These are phyloP conservation scores for Diarsia rubi DNA, from an alignment of 2,888 invertebrate genomes.

Conservation along the genomic window DNA sequence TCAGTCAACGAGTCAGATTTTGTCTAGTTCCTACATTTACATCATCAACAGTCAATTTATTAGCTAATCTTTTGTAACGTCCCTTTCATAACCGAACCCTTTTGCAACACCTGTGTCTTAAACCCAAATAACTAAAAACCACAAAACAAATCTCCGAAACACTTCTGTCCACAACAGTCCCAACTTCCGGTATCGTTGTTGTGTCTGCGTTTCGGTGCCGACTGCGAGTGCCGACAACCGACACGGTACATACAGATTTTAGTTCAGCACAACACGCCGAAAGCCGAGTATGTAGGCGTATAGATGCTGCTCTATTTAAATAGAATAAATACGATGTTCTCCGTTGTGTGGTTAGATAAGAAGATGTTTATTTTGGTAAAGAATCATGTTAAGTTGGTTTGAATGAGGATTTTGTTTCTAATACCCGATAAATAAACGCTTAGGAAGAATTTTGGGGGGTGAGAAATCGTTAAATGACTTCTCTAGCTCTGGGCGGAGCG, in stretches of 20 bases:
- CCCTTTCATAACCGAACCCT: background rate
- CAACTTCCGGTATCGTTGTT: constrained; percentile 59
- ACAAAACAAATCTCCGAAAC: constrained; percentile 8
- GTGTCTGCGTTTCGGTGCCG: constrained; percentile 63
- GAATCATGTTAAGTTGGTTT: background rate
- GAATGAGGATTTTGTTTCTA: background rate
- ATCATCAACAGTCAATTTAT: background rate
- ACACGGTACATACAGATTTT: constrained; percentile 52
- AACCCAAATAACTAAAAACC: background rate
- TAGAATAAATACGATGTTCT: constrained; percentile 22
- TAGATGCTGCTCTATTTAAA: constrained; percentile 48
- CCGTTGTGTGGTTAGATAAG: background rate
- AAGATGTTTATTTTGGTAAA: constrained; percentile 2
- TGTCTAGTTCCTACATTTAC: background rate
- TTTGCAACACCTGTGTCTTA: background rate
- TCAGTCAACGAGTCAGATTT: background rate
- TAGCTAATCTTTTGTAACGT: background rate
- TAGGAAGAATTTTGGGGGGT: no score
- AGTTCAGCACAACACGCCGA: constrained; percentile 37
- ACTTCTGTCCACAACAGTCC: constrained; percentile 46
- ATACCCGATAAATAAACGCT: background rate
- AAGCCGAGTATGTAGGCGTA: constrained; percentile 38
- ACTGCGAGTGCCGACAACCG: constrained; percentile 33
- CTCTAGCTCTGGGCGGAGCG: no score
- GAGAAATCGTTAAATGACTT: no score